A percentile compares a stretch with the other conserved stretches of the same genome.
These are phyloP conservation scores for Lanius ludovicianus DNA, from an alignment of 2,113 vertebrate genomes.

Conservation along the genomic window DNA sequence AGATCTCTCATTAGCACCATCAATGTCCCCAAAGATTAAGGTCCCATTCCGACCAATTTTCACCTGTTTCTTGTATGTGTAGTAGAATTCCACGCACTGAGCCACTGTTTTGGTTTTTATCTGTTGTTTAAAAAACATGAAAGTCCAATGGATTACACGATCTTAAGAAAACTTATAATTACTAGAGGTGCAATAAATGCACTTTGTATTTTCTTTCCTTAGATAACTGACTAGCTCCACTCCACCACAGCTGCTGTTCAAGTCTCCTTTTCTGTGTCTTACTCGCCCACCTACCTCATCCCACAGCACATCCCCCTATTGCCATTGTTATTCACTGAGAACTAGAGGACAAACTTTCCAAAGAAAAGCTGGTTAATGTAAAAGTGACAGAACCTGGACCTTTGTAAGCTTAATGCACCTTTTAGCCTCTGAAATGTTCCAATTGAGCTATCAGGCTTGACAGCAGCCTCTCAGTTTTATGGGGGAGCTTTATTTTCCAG, in stretches of 20 bases:
- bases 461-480: slow-evolving; percentile 24
- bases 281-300: rapidly evolving
- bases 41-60: slow-evolving; percentile 92
- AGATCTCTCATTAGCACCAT: slow-evolving; percentile 70
- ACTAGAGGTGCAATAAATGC: not conserved
- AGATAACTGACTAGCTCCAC: not conserved
- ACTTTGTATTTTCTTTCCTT: not conserved
- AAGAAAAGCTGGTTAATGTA: not conserved
- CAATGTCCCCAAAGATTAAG: slow-evolving; percentile 88
- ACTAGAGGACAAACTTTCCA: not conserved
- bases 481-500: not conserved
- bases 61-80: slow-evolving; percentile 95
- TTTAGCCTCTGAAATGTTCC: not conserved
- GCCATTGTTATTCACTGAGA: not conserved
- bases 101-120: slow-evolving; percentile 95
- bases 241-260: not conserved
- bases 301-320: not conserved
- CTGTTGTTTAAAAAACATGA: slow-evolving; percentile 65
- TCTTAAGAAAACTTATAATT: not conserved
- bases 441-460: not conserved
- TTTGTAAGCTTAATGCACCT: not conserved
- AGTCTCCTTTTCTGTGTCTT: not conserved
- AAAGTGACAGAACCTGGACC: not conserved
- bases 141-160: not conserved
- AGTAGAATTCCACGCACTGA: slow-evolving; percentile 98